A percentile compares a stretch with the other conserved stretches of the same genome.
These are phyloP conservation scores for Vesta saturnalis DNA, from an alignment of 2,888 invertebrate species.

Conservation along the genomic window DNA sequence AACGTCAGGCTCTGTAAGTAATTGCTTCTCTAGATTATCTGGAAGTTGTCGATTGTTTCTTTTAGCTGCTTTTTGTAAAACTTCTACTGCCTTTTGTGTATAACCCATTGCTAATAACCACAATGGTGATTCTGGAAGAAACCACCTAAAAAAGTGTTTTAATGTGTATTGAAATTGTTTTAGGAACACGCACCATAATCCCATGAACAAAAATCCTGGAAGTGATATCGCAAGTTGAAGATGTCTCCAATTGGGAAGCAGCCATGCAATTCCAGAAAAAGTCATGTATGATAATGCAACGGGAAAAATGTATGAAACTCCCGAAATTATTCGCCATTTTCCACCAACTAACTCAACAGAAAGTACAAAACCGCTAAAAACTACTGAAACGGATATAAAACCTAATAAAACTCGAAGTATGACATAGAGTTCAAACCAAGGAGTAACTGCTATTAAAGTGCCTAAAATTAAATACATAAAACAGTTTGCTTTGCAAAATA, in stretches of 20 bases:
- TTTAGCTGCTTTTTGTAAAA: constrained; percentile 72
- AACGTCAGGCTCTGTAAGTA: constrained; percentile 63
- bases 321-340: constrained; percentile 82
- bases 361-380: constrained; percentile 82
- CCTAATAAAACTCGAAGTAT: constrained; percentile 76
- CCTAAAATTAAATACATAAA: constrained; percentile 50
- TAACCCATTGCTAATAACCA: constrained; percentile 80
- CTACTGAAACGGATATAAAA: constrained; percentile 82
- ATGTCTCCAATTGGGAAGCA: constrained; percentile 76
- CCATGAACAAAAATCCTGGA: constrained; percentile 75
- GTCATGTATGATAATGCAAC: constrained; percentile 79
- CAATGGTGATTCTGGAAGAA: constrained; percentile 82
- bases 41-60: constrained; percentile 74
- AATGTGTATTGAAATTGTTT: too few relatives aligned
- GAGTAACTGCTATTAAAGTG: constrained; percentile 72
- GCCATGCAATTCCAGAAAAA: constrained; percentile 76
- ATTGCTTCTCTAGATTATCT: constrained; percentile 74
- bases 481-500: neutral
- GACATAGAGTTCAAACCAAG: constrained; percentile 77
- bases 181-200: constrained; percentile 71
- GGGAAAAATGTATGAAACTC: constrained; percentile 83
- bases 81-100: constrained; percentile 73
- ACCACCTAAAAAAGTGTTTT: constrained; percentile 70
- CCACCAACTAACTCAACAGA: constrained; percentile 83
- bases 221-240: constrained; percentile 78